Evolutionary conservation across 2,888 invertebrate genomes (phyloP).

Genomic region (Melieria omissa): DNA sequence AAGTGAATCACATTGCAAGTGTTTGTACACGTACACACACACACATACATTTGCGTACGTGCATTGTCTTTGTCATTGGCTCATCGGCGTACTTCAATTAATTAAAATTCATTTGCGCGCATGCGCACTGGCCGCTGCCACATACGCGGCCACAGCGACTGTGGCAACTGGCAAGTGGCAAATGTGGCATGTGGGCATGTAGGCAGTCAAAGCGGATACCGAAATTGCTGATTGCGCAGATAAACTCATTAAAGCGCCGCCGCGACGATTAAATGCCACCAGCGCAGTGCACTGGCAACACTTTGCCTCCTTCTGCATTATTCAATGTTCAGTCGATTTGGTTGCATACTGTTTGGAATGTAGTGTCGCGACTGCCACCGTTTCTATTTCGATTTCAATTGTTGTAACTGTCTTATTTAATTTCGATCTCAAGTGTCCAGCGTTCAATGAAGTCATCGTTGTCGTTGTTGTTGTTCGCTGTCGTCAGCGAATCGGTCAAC

Average conservation of each 20-base stretch:
- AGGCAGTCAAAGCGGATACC: constrained; percentile 55
- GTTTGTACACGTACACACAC: too few species aligned
- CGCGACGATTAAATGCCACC: constrained; percentile 60
- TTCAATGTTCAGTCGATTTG: too few species aligned
- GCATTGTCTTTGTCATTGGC: constrained; percentile 16
- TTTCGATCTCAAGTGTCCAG: background rate
- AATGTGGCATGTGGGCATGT: constrained; percentile 19
- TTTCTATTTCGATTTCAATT: constrained; percentile 2
- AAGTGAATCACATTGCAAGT: constrained; percentile 5
- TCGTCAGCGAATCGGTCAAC: background rate
- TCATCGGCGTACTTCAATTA: constrained; percentile 49
- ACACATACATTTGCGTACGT: too few species aligned
- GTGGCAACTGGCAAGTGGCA: constrained; percentile 24
- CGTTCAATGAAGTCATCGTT: constrained; percentile 2
- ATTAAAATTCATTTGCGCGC: constrained; percentile 42
- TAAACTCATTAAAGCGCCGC: constrained; percentile 62
- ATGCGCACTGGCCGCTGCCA: constrained; percentile 10
- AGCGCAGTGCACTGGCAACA: constrained; percentile 51
- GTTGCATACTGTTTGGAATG: too few species aligned
- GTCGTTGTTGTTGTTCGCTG: constrained; percentile 17
- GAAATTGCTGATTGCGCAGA: constrained; percentile 63
- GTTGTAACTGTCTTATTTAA: background rate
- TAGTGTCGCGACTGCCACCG: background rate
- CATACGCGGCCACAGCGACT: constrained; percentile 49
- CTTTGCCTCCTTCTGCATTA: constrained; percentile 38